Conservation (phyloP, 2,888 invertebrate species). For the Hecatera dysodea region DNA sequence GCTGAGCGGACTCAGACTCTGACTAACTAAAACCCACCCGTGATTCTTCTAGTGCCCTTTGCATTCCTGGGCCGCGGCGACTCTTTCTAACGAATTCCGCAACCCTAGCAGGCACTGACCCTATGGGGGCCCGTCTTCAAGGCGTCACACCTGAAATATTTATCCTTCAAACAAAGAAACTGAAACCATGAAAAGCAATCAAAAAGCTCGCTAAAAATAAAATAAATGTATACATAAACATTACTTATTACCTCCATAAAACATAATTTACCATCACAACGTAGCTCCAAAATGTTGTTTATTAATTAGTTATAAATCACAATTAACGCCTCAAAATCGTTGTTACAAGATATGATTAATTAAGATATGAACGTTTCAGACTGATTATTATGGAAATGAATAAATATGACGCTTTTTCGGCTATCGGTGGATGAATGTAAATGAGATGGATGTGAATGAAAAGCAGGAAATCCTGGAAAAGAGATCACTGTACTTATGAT, state of each 20-base stretch:
- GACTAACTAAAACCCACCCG: too few relatives aligned
- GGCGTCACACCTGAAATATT: too few relatives aligned
- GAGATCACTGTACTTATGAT: too few relatives aligned
- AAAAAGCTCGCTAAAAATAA: background rate
- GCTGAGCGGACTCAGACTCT: too few relatives aligned
- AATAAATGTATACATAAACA: background rate
- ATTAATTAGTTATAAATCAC: conserved; percentile 55
- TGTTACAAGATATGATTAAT: conserved; percentile 75
- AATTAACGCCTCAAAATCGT: conserved; percentile 73
- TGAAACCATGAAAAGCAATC: background rate
- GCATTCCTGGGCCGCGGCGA: too few relatives aligned
- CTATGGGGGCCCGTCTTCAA: too few relatives aligned
- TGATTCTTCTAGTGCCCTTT: too few relatives aligned
- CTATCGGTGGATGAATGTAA: background rate
- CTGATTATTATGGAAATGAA: conserved; percentile 36
- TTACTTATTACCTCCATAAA: conserved; percentile 6
- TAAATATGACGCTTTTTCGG: conserved; percentile 8
- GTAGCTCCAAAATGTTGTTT: conserved; percentile 24
- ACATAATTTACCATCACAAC: conserved; percentile 12
- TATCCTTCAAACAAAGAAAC: background rate
- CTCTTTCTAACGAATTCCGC: too few relatives aligned
- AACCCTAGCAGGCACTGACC: too few relatives aligned
- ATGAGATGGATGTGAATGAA: background rate
- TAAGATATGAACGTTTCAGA: conserved; percentile 67
- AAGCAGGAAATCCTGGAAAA: too few relatives aligned